Conservation (phyloP, 2,113 vertebrate species). For the Athene noctua region DNA sequence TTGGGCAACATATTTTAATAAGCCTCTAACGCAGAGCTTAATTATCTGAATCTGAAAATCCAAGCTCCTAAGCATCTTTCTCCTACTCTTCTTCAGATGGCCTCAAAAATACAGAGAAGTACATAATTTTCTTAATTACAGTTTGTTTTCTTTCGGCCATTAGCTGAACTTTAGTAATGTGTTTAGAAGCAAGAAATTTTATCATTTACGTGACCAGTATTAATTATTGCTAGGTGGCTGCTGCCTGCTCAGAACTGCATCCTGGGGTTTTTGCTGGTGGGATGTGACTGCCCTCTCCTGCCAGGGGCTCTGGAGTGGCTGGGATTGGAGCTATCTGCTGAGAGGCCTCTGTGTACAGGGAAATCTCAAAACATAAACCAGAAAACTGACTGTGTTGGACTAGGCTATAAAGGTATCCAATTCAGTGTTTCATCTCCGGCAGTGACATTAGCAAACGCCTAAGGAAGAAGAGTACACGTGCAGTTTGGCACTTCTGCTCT, state of each 20-base stretch:
- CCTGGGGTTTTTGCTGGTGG: neutral
- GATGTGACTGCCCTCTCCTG: neutral
- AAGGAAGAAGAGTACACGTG: neutral
- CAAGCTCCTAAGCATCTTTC: neutral
- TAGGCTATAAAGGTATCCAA: neutral
- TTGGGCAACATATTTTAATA: constrained; percentile 47
- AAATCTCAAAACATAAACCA: neutral
- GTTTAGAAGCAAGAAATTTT: neutral
- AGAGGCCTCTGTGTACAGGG: neutral
- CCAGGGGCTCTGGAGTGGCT: neutral
- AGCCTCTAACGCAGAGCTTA: constrained; percentile 28
- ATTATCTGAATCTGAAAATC: constrained; percentile 36
- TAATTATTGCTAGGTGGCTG: neutral
- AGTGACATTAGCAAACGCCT: neutral
- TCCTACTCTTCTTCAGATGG: neutral
- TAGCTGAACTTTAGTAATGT: neutral
- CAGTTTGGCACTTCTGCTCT: neutral
- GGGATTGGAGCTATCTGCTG: neutral
- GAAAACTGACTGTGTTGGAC: neutral
- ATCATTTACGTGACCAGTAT: neutral
- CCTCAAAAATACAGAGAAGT: neutral
- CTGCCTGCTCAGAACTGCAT: neutral
- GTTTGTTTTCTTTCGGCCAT: neutral
- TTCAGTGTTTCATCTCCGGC: neutral
- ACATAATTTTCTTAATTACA: constrained; percentile 36